Conservation (phyloP, 2,888 invertebrate species). For the Drosophila acutilabella region DNA sequence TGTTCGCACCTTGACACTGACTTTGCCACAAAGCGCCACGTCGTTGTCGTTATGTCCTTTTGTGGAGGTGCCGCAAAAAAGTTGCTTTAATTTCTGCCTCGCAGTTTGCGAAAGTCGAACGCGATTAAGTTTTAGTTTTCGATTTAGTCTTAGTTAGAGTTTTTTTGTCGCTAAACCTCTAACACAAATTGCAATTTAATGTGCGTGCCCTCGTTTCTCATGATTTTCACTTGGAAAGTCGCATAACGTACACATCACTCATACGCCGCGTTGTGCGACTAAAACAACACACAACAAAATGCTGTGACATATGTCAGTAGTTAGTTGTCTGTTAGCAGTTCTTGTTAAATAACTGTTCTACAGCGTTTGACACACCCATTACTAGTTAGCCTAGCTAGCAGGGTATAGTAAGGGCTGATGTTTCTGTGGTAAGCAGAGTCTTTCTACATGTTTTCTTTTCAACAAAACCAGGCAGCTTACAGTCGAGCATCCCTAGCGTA, state of each 20-base stretch:
- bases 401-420: too few relatives aligned
- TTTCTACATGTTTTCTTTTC: too few relatives aligned
- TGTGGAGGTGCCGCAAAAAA: slow-evolving; percentile 48
- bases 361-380: slow-evolving; percentile 36
- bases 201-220: slow-evolving; percentile 76
- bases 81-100: slow-evolving; percentile 58
- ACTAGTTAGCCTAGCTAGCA: neutral
- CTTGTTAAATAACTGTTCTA: slow-evolving; percentile 6
- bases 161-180: slow-evolving; percentile 44
- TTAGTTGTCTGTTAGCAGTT: neutral
- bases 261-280: slow-evolving; percentile 32
- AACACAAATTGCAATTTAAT: slow-evolving; percentile 74
- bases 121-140: slow-evolving; percentile 25
- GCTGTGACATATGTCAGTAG: slow-evolving; percentile 14
- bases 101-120: slow-evolving; percentile 61
- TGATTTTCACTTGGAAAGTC: slow-evolving; percentile 64
- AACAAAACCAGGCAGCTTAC: too few relatives aligned
- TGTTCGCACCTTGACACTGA: slow-evolving; percentile 57
- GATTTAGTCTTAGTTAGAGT: neutral
- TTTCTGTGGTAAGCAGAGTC: too few relatives aligned
- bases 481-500: too few relatives aligned
- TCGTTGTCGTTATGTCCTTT: slow-evolving; percentile 63
- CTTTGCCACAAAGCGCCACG: slow-evolving; percentile 35
- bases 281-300: neutral
- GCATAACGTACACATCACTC: slow-evolving; percentile 42